phyloP scores from a whole-genome alignment of 2,888 invertebrate genomes.

The Zele albiditarsus region DNA sequence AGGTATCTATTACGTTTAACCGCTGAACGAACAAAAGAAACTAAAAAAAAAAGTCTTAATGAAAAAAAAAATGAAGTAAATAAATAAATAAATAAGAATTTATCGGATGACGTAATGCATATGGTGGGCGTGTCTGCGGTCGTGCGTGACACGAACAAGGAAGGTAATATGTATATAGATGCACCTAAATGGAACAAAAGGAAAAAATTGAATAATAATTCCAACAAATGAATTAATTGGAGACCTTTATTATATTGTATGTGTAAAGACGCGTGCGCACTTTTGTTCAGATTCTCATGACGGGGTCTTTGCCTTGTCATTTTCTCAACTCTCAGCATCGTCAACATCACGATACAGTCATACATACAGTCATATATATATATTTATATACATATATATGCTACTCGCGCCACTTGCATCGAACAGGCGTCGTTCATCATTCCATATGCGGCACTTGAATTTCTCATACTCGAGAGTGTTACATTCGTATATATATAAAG shows the following conservation, averaged over 20 bases:
- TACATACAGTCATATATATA: background rate
- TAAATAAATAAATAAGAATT: background rate
- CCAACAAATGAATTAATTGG: background rate
- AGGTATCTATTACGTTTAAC: slow-evolving; percentile 25
- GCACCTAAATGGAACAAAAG: background rate
- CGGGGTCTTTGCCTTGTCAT: background rate
- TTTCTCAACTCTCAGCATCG: background rate
- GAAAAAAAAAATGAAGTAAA: background rate
- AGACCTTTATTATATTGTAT: no score
- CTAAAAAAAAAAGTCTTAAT: slow-evolving; percentile 3
- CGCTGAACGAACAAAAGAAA: slow-evolving; percentile 10
- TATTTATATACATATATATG: background rate
- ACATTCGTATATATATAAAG: slow-evolving; percentile 8
- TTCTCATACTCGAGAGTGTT: slow-evolving; percentile 28
- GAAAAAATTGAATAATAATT: background rate
- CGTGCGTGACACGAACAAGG: slow-evolving; percentile 20
- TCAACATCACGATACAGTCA: background rate
- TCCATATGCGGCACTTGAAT: slow-evolving; percentile 26
- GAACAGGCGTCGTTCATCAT: slow-evolving; percentile 32
- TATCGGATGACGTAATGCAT: slow-evolving; percentile 15
- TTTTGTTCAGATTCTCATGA: background rate
- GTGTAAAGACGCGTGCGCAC: no score
- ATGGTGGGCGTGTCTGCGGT: slow-evolving; percentile 30
- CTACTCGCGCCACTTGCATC: slow-evolving; percentile 7
- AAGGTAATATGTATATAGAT: background rate